Conservation (phyloP, 2,113 vertebrate species). For the Chiloscyllium plagiosum region DNA sequence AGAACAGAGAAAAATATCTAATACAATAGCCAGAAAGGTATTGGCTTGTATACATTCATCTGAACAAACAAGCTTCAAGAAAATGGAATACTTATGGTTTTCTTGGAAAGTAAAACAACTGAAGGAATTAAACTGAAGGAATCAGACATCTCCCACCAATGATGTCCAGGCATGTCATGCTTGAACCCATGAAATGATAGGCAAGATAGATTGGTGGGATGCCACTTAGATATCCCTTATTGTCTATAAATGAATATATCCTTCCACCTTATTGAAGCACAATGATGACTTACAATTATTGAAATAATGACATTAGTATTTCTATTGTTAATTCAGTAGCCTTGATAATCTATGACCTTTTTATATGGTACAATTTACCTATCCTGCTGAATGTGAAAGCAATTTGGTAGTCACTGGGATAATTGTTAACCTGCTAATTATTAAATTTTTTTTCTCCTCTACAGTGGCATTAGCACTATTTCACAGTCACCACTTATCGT, state of each 20-base stretch:
- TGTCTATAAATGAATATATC: conserved; percentile 30
- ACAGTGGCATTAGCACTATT: conserved; percentile 97
- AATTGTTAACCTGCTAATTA: conserved; percentile 96
- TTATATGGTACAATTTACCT: conserved; percentile 78
- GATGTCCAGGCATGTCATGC: neutral
- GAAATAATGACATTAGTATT: conserved; percentile 35
- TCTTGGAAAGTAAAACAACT: neutral
- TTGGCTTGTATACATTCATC: neutral
- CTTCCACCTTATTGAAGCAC: conserved; percentile 24
- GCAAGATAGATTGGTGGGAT: neutral
- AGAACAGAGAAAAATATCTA: neutral
- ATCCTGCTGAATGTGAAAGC: conserved; percentile 79
- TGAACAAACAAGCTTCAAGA: neutral
- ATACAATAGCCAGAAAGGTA: neutral
- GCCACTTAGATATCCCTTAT: conserved; percentile 16
- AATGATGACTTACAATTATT: conserved; percentile 37
- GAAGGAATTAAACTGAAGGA: neutral
- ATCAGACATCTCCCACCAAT: neutral
- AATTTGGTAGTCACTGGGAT: conserved; percentile 68
- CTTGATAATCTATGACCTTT: conserved; percentile 69
- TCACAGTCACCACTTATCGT: conserved; percentile 92
- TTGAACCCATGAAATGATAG: conserved; percentile 24
- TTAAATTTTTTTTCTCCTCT: conserved; percentile 81
- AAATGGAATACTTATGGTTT: neutral
- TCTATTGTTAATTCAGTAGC: conserved; percentile 35